Base-by-base conservation (phyloP, 2,888 invertebrate species). In the Liposcelis brunnea region DNA sequence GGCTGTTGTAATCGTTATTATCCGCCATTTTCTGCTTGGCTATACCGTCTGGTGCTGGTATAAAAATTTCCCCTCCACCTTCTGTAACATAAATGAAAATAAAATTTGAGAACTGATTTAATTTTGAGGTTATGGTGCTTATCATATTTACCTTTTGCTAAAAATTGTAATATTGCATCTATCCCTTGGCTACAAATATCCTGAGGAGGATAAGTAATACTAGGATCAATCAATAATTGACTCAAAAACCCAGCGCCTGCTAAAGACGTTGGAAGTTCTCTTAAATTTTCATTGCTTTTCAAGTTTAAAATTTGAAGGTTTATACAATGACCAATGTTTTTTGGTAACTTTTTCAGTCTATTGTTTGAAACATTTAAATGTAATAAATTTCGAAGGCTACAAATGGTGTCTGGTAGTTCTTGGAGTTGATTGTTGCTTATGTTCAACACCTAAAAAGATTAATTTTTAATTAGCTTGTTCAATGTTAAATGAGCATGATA, bases 311-410 rank as follows among this genome's bases (percentile, higher is more conserved):
- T 69, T 50, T 66, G 69, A 46, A 86, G 65, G 50, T 65, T 68
- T 52, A 64, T 68, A 52, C 85, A 64, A 51, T 73, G 66, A 44
- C 79, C 79, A 33, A 83, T 59, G 47, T 68, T 62, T 32, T 72
- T 66, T 46, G 81, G 78, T 51, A 84, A 61, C 49, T 61, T 61
- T 58, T 69, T 74, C 42, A 86, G 63, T 53, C 67, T 68, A 64
- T 87, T 87, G 54, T 71, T 68, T 26, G 83, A 78, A 31, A 79
- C 62, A 69, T 85, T 75, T 48, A 86, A 64, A 52, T 77, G 64
- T 60, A 71, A 69, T 50, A 87, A 67, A 51, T 71, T 70, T 50
- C 64, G 64, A 54, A 86, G 64, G 49, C 66, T 63, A 53, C 75
- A 71, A 56, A 87, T 70, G 51, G 71, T 69, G 48, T 74, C 71